Base-by-base conservation (phyloP, 2,113 vertebrate genomes). In the Maylandia zebra region DNA sequence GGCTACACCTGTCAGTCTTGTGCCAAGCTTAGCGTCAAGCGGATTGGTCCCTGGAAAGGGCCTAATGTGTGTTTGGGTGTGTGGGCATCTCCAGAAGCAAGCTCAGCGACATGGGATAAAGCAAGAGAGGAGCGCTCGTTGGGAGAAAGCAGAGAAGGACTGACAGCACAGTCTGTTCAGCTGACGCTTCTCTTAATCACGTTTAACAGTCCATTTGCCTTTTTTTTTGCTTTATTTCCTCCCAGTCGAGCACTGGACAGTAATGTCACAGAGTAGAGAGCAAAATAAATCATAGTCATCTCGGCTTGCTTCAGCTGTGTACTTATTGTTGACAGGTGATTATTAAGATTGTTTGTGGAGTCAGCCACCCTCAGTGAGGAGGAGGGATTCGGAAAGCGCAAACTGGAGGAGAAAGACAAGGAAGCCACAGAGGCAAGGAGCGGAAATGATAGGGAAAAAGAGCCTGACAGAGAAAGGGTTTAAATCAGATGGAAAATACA, bases 1-100 rank as follows among this genome's bases (percentile, higher is more conserved):
- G 91, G 92, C 92, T 96, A 92, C 95, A 96, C 94, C 92, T 95
- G 95, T 92, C 96, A 95, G 84, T 97, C 95, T 96, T 92, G 88
- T 93, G 91, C 87, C 88, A 86, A 92, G 94, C 79, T 88, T 87
- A 92, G 93, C 87, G 66, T 91, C 93, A 80, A 86, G 84, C 55
- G n/a, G 36, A 81, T 79, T 10, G 36, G 78, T 88, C 90, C 87
- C 91, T 55, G 83, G 48, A 84, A 92, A 85, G 69, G 69, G 74
- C 43, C 83, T 89, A 71, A 82, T 83, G 89, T 76, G 90, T 81
- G 84, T 79, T 50, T 66, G 88, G 50, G 83, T 82, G 89, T 86
- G 85, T 82, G 89, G 53, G 17, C 43, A 83, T 90, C 87, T 83
- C 8, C 7, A 82, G 85, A 57, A 71, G 71, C 3, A 13, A 83